Percentiles rank a stretch among this genome's conserved stretches.
phyloP scores from a whole-genome alignment of 1,140 invertebrate genomes.

The Armadillidium nasatum region DNA sequence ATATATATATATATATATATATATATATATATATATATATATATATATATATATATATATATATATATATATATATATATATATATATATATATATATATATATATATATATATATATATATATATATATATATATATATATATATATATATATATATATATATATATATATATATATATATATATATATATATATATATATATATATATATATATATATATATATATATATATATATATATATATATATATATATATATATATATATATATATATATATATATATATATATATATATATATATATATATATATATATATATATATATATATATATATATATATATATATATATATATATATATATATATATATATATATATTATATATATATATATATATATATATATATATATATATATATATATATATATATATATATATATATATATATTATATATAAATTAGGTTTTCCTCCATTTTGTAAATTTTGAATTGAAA shows the following conservation, averaged over 20 bases:
- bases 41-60: not conserved
- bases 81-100: not conserved
- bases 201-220: constrained; percentile 17
- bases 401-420: constrained; percentile 20
- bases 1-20: constrained; percentile 18
- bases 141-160: not conserved
- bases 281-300: constrained; percentile 1
- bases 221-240: constrained; percentile 16
- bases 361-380: constrained; percentile 21
- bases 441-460: constrained; percentile 14
- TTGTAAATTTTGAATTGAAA: no score
- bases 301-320: not conserved
- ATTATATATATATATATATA: not conserved
- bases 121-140: constrained; percentile 19
- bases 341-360: constrained; percentile 21
- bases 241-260: constrained; percentile 20
- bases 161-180: constrained; percentile 1
- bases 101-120: constrained; percentile 1
- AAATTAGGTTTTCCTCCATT: no score
- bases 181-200: constrained; percentile 19
- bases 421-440: constrained; percentile 17
- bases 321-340: not conserved
- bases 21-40: constrained; percentile 16
- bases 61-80: not conserved
- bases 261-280: constrained; percentile 9